Conservation (phyloP, 2,797 vertebrate genomes). For the Ctenopoma multispine region DNA sequence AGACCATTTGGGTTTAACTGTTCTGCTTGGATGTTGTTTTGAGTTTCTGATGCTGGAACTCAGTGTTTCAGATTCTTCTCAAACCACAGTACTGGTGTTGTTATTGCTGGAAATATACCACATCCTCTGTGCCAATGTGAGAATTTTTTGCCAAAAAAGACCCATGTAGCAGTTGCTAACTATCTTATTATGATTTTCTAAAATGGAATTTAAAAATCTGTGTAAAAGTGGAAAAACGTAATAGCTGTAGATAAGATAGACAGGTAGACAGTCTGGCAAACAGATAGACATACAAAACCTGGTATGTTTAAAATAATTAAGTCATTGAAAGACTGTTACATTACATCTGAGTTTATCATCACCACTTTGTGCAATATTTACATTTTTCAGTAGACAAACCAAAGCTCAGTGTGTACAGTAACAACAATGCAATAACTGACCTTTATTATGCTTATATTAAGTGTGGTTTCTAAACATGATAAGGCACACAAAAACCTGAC, state of each 20-base stretch:
- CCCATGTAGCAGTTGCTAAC: conserved; percentile 12
- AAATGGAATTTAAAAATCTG: not conserved
- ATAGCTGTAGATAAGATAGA: not conserved
- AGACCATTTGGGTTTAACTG: not conserved
- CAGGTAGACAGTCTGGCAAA: no score
- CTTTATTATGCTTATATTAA: no score
- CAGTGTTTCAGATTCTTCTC: conserved; percentile 23
- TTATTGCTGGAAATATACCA: conserved; percentile 11
- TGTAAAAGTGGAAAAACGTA: not conserved
- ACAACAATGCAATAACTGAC: no score
- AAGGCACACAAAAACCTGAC: not conserved
- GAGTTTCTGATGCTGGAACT: conserved; percentile 5
- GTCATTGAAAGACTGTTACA: no score
- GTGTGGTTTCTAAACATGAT: conserved; percentile 36
- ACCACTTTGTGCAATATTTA: no score
- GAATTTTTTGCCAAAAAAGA: conserved; percentile 19
- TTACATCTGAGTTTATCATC: no score
- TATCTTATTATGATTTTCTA: conserved; percentile 7
- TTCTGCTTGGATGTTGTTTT: conserved; percentile 18
- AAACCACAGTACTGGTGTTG: conserved; percentile 34
- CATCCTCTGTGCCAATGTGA: conserved; percentile 28
- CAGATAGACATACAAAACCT: no score
- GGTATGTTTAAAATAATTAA: no score
- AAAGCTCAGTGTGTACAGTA: no score
- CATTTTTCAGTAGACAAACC: no score